phyloP scores from a whole-genome alignment of 2,888 invertebrate species.

The Agrochola lota region DNA sequence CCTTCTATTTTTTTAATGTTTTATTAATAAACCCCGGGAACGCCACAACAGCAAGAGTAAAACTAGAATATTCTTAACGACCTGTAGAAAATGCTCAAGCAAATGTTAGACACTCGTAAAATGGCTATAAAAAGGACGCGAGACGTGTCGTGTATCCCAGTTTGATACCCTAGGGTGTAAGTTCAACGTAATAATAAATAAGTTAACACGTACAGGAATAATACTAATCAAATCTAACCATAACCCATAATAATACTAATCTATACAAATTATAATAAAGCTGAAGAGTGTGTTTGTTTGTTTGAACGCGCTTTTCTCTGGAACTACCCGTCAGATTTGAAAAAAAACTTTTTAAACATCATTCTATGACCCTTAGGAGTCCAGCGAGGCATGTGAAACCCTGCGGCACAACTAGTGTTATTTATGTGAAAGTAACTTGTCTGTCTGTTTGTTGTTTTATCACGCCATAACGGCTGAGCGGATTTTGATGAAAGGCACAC shows the following conservation, averaged over 20 bases:
- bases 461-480: background rate
- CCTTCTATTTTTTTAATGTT: background rate
- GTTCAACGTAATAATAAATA: conserved; percentile 22
- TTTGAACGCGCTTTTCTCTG: too few relatives aligned
- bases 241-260: too few relatives aligned
- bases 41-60: background rate
- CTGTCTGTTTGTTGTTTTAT: too few relatives aligned
- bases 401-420: too few relatives aligned
- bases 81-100: conserved; percentile 19
- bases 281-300: too few relatives aligned
- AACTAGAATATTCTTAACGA: conserved; percentile 24
- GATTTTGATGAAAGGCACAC: background rate
- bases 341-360: too few relatives aligned
- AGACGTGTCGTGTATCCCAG: background rate
- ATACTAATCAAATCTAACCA: too few relatives aligned
- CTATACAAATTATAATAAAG: too few relatives aligned
- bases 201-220: background rate
- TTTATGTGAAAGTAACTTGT: too few relatives aligned
- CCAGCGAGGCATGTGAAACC: too few relatives aligned
- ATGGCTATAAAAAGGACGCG: conserved; percentile 32
- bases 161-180: background rate
- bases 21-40: background rate
- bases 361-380: too few relatives aligned
- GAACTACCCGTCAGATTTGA: too few relatives aligned
- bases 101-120: conserved; percentile 36